phyloP scores from a whole-genome alignment of 2,113 vertebrate genomes.

The Piliocolobus tephrosceles region DNA sequence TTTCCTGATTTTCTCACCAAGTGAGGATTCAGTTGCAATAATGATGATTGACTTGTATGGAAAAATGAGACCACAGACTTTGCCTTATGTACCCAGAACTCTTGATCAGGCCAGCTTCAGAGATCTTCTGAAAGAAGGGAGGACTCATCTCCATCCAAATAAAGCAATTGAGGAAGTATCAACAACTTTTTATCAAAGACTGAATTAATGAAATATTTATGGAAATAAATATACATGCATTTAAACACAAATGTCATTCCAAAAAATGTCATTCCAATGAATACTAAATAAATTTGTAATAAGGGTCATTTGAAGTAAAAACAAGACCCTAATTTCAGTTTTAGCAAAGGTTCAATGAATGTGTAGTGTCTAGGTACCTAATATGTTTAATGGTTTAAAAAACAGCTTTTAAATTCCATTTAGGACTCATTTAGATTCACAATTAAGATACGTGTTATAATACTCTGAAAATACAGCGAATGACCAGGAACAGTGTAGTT shows the following conservation, averaged over 20 bases:
- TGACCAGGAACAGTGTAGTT: not conserved
- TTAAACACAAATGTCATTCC: not conserved
- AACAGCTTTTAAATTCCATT: not conserved
- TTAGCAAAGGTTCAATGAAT: not conserved
- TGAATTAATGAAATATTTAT: not conserved
- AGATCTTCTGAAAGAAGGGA: not conserved
- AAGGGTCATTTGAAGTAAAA: not conserved
- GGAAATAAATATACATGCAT: not conserved
- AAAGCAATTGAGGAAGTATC: not conserved
- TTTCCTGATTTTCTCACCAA: not conserved
- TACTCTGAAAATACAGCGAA: not conserved
- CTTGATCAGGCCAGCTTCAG: not conserved
- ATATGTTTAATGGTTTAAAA: not conserved
- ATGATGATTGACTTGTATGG: not conserved
- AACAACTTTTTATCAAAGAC: not conserved
- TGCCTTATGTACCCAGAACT: not conserved
- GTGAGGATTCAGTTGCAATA: slow-evolving; percentile 17
- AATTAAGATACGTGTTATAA: not conserved
- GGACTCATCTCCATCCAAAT: not conserved
- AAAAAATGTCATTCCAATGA: not conserved
- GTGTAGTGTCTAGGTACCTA: not conserved
- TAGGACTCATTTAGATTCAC: not conserved
- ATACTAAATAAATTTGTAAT: not conserved
- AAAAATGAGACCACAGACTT: not conserved
- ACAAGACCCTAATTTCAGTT: not conserved